Base-by-base conservation (phyloP, 2,113 vertebrate genomes). In the Genyomyrus donnyi region DNA sequence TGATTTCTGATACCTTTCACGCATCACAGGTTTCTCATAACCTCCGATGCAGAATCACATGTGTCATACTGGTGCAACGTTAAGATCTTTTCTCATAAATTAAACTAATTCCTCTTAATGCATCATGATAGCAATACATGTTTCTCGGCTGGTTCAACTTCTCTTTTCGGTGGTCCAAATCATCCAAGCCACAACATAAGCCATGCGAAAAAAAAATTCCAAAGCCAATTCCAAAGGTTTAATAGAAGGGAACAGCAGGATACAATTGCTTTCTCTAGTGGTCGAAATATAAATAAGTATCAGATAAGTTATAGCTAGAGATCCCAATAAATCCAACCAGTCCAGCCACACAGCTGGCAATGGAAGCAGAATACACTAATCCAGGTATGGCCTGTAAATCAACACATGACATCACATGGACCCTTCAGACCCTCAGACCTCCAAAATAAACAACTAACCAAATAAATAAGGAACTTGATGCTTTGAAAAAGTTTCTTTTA, bases 1-100 rank as follows among this genome's bases (percentile, higher is more conserved):
- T 56, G 77, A 46, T 90, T 88, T 88, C 50, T 21, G 11, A 89
- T 86, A 89, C 53, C 91, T 92, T 52, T 91, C 88, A 90, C 91
- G 70, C 83, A 84, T 89, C 87, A 85, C 35, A 48, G 39, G 5
- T 91, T 89, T 39, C 46, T 66, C 5, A 24, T 70, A 92, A 90
- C 35, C 89, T 52, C 88, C 62, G 35, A 45, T 8, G 49, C 88
- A 53, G 11, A 52, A 53, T 0, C 35, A 50, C n/a, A 52, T 91
- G 56, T 19, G 88, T 89, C 88, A 24, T 42, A 48, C 39, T 83
- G 21, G n/a, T 27, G 66, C 3, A 74, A 49, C 9, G 89, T 24
- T 53, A 86, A 88, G 77, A 74, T 83, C 52, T 50, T 49, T 83
- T 85, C 13, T 52, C 52, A 87, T 89, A 87, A 49, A 89, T 90